A percentile compares a stretch with the other conserved stretches of the same genome.
phyloP scores from a whole-genome alignment of 1,140 invertebrate species.

The Trichomalopsis sarcophagae region DNA sequence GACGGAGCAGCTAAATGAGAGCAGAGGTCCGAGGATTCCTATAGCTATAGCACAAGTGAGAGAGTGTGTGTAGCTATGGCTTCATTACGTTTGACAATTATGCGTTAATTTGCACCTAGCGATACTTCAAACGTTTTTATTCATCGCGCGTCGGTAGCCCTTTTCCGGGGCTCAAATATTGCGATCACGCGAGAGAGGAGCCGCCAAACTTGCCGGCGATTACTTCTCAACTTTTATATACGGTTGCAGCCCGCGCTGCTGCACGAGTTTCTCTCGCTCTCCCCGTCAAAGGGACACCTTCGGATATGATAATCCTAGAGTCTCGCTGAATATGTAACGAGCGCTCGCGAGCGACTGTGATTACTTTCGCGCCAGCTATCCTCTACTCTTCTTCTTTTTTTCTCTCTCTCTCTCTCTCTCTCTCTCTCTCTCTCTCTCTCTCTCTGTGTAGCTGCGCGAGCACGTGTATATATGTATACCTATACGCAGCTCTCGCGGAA shows the following conservation, averaged over 20 bases:
- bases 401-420: conserved; percentile 48
- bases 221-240: conserved; percentile 63
- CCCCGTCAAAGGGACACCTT: conserved; percentile 66
- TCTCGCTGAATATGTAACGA: conserved; percentile 73
- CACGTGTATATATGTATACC: neutral
- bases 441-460: conserved; percentile 19
- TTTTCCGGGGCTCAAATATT: conserved; percentile 19
- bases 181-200: neutral
- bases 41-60: conserved; percentile 23
- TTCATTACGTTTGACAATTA: conserved; percentile 76
- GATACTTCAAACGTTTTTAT: conserved; percentile 76
- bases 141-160: conserved; percentile 67
- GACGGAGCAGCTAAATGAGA: conserved; percentile 42
- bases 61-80: conserved; percentile 47
- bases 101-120: conserved; percentile 74
- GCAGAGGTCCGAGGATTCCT: conserved; percentile 48
- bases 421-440: neutral
- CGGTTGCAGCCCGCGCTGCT: conserved; percentile 55
- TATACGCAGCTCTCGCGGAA: conserved; percentile 6
- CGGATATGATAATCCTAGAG: conserved; percentile 71
- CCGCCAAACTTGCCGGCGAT: conserved; percentile 38
- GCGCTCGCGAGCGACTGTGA: conserved; percentile 63
- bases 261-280: conserved; percentile 39
- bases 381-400: conserved; percentile 55
- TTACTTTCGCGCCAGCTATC: conserved; percentile 57